Conservation (phyloP, 2,113 vertebrate genomes). For the Gulo gulo region DNA sequence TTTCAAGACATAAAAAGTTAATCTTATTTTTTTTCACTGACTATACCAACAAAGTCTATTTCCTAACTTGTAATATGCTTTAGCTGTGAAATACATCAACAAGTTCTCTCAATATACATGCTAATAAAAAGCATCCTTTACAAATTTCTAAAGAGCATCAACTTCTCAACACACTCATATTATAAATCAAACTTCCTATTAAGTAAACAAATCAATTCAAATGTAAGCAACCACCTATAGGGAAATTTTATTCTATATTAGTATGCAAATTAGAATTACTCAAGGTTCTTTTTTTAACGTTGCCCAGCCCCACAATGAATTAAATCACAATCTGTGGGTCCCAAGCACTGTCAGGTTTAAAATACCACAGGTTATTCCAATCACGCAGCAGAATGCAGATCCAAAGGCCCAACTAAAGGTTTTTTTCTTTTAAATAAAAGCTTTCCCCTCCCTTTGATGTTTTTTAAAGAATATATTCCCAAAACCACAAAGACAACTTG, state of each 20-base stretch:
- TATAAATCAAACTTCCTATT: neutral
- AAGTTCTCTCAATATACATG: neutral
- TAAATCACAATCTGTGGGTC: neutral
- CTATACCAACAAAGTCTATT: neutral
- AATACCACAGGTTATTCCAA: neutral
- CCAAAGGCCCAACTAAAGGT: neutral
- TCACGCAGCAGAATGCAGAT: neutral
- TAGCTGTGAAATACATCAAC: neutral
- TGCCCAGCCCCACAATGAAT: neutral
- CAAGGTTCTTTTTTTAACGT: neutral
- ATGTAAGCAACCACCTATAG: neutral
- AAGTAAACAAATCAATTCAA: constrained; percentile 27
- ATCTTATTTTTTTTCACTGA: neutral
- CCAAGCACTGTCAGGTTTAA: neutral
- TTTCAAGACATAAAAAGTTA: neutral
- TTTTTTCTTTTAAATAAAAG: neutral
- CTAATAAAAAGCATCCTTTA: neutral
- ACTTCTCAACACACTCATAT: neutral
- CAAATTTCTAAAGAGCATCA: neutral
- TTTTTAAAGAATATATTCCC: neutral
- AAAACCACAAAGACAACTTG: neutral
- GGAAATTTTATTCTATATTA: neutral
- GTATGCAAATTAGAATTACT: neutral
- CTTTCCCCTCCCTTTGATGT: neutral
- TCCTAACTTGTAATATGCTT: neutral